phyloP scores from a whole-genome alignment of 2,888 invertebrate species.

The Aphrophora alni region DNA sequence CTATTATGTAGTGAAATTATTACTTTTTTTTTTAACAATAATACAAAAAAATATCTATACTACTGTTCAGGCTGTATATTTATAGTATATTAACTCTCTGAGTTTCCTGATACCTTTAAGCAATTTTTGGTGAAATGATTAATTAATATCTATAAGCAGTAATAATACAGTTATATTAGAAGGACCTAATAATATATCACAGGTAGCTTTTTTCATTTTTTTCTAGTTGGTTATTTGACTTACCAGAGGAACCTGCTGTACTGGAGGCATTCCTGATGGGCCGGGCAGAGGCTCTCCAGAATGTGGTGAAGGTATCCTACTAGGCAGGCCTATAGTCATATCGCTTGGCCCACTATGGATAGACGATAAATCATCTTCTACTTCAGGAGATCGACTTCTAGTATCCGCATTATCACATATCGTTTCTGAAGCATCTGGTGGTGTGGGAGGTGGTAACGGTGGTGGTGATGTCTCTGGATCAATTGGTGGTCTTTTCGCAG shows the following conservation, averaged over 20 bases:
- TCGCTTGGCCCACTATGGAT: constrained; percentile 63
- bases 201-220: no score
- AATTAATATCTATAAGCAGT: no score
- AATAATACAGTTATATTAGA: no score
- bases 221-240: constrained; percentile 54
- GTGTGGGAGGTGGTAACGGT: constrained; percentile 25
- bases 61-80: no score
- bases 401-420: constrained; percentile 34
- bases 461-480: constrained; percentile 3
- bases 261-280: constrained; percentile 84
- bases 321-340: constrained; percentile 58
- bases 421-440: constrained; percentile 33
- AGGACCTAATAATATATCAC: no score
- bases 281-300: constrained; percentile 67
- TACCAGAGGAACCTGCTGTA: constrained; percentile 89
- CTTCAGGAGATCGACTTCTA: constrained; percentile 41
- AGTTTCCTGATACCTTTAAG: no score
- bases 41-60: no score
- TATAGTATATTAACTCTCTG: no score
- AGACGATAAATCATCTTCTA: constrained; percentile 53
- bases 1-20: no score
- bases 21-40: no score
- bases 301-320: constrained; percentile 45
- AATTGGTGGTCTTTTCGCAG: constrained; percentile 31
- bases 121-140: no score